Percentiles rank a stretch among this genome's conserved stretches.
These are phyloP conservation scores for Hippoglossus hippoglossus DNA, from an alignment of 2,797 vertebrate species.

Conservation along the genomic window DNA sequence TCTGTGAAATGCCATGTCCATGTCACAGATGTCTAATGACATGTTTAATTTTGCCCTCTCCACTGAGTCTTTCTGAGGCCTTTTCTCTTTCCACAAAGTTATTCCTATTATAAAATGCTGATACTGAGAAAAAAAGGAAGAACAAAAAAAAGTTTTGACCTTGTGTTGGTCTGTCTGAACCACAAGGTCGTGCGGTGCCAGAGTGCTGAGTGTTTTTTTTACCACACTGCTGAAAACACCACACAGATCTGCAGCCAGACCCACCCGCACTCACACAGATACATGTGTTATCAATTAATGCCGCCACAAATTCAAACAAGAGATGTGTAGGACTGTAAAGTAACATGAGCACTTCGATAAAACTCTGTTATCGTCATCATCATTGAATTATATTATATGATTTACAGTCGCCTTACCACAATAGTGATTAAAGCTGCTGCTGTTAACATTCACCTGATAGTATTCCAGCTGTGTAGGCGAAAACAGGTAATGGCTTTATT, in stretches of 20 bases:
- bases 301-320: slow-evolving; percentile 11
- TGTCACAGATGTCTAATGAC: neutral
- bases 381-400: neutral
- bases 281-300: slow-evolving; percentile 18
- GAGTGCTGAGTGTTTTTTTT: slow-evolving; percentile 5
- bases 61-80: neutral
- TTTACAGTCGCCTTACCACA: slow-evolving; percentile 7
- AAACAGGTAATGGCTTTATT: slow-evolving; percentile 7
- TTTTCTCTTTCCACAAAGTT: neutral
- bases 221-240: neutral
- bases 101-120: slow-evolving; percentile 1
- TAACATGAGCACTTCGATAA: neutral
- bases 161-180: slow-evolving; percentile 13
- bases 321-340: neutral
- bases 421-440: neutral
- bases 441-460: neutral
- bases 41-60: too few relatives aligned
- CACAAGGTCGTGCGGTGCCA: slow-evolving; percentile 2
- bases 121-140: neutral
- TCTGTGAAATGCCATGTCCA: neutral
- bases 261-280: slow-evolving; percentile 22
- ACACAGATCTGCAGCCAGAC: neutral
- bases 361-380: neutral
- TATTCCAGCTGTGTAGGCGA: neutral
- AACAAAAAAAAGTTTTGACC: neutral